These are phyloP conservation scores for Apeira syringaria DNA, from an alignment of 2,888 invertebrate species.

Conservation along the genomic window DNA sequence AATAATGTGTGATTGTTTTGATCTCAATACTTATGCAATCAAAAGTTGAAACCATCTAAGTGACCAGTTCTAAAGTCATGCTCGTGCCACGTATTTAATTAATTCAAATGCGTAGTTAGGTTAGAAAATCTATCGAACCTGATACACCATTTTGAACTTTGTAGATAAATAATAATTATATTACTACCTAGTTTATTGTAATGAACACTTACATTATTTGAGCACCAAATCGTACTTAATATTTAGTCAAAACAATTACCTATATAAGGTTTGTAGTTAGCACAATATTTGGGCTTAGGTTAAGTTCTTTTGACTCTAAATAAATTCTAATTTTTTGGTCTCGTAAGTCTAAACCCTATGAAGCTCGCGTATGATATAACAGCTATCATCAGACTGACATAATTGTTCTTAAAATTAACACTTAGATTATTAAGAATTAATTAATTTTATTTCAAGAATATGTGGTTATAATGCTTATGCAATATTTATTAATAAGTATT, in stretches of 20 bases:
- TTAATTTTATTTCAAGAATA: conserved; percentile 66
- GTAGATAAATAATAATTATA: conserved; percentile 76
- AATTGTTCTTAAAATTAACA: conserved; percentile 72
- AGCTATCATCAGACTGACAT: conserved; percentile 76
- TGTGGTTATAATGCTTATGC: conserved; percentile 76
- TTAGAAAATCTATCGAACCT: conserved; percentile 57
- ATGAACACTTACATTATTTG: conserved; percentile 74
- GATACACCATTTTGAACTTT: conserved; percentile 66
- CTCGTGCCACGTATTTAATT: conserved; percentile 16
- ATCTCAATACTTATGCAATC: conserved; percentile 3
- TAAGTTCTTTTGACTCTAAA: conserved; percentile 39
- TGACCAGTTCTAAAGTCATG: conserved; percentile 4
- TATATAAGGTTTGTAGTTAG: conserved; percentile 57
- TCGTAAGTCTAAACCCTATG: conserved; percentile 51
- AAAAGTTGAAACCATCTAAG: conserved; percentile 5
- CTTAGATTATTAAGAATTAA: conserved; percentile 68
- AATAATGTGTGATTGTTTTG: neutral
- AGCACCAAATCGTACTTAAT: conserved; percentile 84
- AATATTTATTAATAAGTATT: conserved; percentile 81
- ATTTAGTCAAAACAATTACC: conserved; percentile 81
- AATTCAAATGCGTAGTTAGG: conserved; percentile 43
- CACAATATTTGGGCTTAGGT: conserved; percentile 57
- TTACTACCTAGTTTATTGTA: conserved; percentile 68
- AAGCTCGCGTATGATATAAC: conserved; percentile 54
- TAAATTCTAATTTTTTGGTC: conserved; percentile 43